Percentiles rank a stretch among this genome's conserved stretches.
Evolutionary conservation across 2,797 vertebrate species (phyloP).

Genomic region (Botia almorhae): DNA sequence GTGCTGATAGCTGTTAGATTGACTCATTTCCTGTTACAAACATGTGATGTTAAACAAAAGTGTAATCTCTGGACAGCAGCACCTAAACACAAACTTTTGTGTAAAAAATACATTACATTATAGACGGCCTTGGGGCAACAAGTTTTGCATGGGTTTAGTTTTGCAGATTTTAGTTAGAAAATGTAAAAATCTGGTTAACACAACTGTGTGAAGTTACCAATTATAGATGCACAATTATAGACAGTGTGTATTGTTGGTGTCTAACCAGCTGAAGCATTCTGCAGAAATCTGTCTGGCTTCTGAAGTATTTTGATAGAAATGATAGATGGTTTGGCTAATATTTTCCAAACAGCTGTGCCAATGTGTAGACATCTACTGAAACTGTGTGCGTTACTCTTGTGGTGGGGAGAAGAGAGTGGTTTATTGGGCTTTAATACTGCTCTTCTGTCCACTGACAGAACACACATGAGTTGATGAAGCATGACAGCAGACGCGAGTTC

Average conservation of each 20-base stretch:
- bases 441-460: slow-evolving; percentile 54
- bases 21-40: slow-evolving; percentile 9
- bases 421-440: slow-evolving; percentile 68
- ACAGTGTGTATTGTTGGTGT: slow-evolving; percentile 49
- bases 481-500: slow-evolving; percentile 41
- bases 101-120: neutral
- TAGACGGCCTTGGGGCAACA: neutral
- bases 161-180: neutral
- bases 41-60: neutral
- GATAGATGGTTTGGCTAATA: slow-evolving; percentile 76
- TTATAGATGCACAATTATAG: neutral
- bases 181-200: too few species aligned
- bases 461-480: slow-evolving; percentile 51
- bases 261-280: slow-evolving; percentile 36
- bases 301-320: slow-evolving; percentile 75
- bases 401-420: slow-evolving; percentile 62
- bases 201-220: neutral
- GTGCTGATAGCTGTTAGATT: neutral
- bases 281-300: slow-evolving; percentile 59
- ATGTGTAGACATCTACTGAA: slow-evolving; percentile 45
- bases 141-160: too few species aligned
- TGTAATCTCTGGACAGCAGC: neutral
- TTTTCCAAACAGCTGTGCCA: slow-evolving; percentile 76
- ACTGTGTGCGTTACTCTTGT: slow-evolving; percentile 63
- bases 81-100: neutral